A percentile compares a stretch with the other conserved stretches of the same genome.
These are phyloP conservation scores for Trachurus trachurus DNA, from an alignment of 2,797 vertebrate genomes.

Conservation along the genomic window DNA sequence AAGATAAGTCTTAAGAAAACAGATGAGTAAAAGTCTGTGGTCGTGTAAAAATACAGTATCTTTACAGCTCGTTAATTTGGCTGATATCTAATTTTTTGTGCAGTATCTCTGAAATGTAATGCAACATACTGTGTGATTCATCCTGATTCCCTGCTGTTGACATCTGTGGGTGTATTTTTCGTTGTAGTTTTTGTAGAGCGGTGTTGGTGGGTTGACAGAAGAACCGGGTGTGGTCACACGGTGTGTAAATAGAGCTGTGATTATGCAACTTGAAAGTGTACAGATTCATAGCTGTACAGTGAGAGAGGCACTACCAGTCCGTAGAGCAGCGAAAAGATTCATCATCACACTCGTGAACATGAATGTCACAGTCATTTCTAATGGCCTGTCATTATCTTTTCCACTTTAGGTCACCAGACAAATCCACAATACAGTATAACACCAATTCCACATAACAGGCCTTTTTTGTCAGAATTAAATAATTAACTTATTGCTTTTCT, in stretches of 20 bases:
- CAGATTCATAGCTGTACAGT: background rate
- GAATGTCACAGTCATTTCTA: background rate
- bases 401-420: no score
- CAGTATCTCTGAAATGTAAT: background rate
- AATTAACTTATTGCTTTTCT: background rate
- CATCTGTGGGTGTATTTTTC: background rate
- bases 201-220: background rate
- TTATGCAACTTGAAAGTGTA: background rate
- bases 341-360: background rate
- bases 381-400: background rate
- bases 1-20: background rate
- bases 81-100: background rate
- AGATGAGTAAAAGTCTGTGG: background rate
- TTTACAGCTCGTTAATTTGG: background rate
- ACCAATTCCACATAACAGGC: no score
- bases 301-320: background rate
- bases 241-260: background rate
- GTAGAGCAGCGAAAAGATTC: background rate
- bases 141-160: background rate
- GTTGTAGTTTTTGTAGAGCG: background rate
- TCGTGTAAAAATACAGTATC: background rate
- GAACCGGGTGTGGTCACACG: background rate
- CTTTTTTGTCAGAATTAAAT: no score
- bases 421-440: no score
- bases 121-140: background rate